Conservation (phyloP, 2,113 vertebrate species). For the Bungarus multicinctus region DNA sequence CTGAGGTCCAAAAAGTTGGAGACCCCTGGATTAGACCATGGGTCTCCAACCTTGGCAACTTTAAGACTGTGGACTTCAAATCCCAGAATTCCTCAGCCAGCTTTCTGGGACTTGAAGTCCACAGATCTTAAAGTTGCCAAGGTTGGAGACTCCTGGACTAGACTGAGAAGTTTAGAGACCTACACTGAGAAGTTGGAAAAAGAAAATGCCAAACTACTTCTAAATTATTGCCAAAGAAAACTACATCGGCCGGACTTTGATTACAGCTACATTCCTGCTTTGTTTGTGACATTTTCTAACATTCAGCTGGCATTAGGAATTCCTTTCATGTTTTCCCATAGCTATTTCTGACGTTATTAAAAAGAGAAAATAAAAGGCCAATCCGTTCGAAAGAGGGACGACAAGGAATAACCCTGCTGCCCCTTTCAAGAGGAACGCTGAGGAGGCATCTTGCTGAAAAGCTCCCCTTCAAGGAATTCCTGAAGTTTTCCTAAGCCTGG, state of each 20-base stretch:
- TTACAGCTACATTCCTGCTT: not conserved
- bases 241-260: not conserved
- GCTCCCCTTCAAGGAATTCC: not conserved
- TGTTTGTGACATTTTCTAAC: not conserved
- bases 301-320: not conserved
- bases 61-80: too few relatives aligned
- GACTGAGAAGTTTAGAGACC: not conserved
- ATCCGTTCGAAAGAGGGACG: not conserved
- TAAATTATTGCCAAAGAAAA: not conserved
- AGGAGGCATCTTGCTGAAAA: not conserved
- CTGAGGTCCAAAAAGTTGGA: too few relatives aligned
- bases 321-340: not conserved
- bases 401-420: not conserved
- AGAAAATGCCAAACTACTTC: not conserved
- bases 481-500: too few relatives aligned
- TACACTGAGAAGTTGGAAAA: not conserved
- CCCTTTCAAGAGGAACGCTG: not conserved
- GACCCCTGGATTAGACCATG: not conserved
- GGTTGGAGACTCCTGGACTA: too few relatives aligned
- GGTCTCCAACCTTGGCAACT: too few relatives aligned
- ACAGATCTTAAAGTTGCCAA: too few relatives aligned
- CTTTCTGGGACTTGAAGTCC: too few relatives aligned
- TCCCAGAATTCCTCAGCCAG: too few relatives aligned
- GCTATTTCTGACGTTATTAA: not conserved
- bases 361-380: not conserved